Evolutionary conservation across 2,797 vertebrate species (phyloP).

Genomic region (Florisuga fusca): DNA sequence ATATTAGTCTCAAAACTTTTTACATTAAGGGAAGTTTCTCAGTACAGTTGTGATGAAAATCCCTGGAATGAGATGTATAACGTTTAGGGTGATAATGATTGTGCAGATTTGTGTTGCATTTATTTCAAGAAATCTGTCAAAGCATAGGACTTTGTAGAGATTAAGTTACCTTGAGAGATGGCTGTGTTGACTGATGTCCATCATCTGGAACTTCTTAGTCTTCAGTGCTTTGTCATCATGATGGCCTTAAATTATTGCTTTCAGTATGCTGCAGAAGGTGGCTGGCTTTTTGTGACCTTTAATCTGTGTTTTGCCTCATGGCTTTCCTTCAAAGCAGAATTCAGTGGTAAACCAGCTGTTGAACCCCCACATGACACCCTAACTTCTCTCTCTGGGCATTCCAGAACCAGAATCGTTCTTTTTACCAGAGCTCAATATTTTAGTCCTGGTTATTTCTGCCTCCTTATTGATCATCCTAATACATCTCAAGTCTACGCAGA

Average conservation of each 20-base stretch:
- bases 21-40: background rate
- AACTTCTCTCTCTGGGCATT: background rate
- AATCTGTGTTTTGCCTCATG: background rate
- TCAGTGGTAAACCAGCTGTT: background rate
- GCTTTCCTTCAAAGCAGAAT: background rate
- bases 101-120: background rate
- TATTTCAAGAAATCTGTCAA: background rate
- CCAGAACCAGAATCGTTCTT: background rate
- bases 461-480: background rate
- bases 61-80: background rate
- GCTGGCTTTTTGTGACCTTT: background rate
- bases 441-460: background rate
- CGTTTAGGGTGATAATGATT: background rate
- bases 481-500: background rate
- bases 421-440: background rate
- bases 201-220: background rate
- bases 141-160: background rate
- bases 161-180: background rate
- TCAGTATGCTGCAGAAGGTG: background rate
- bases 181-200: fast-evolving
- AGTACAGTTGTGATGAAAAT: background rate
- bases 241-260: background rate
- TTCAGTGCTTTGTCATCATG: background rate
- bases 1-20: background rate
- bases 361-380: background rate